phyloP scores from a whole-genome alignment of 2,113 vertebrate species.

The Neotoma lepida region DNA sequence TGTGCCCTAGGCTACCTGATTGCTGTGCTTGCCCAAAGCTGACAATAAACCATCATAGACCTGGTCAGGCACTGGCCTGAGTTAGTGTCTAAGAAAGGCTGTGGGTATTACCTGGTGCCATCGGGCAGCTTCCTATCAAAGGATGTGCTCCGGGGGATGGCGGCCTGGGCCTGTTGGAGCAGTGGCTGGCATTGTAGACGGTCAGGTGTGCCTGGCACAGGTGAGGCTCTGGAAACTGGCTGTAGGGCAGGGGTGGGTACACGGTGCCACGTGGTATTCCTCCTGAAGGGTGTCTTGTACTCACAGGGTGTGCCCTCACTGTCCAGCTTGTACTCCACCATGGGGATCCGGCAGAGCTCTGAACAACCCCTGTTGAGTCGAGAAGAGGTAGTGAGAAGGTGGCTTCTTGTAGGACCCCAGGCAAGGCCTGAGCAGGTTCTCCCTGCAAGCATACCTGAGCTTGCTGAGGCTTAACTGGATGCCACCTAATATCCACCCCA shows the following conservation, averaged over 20 bases:
- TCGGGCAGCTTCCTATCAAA: conserved; percentile 96
- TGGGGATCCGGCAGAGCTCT: conserved; percentile 96
- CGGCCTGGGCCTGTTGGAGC: conserved; percentile 92
- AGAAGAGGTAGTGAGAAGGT: conserved; percentile 15
- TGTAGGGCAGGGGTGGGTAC: conserved; percentile 91
- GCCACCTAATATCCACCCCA: background rate
- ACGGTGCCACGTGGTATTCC: conserved; percentile 97
- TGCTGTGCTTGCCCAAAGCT: fast-evolving
- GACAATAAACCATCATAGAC: background rate
- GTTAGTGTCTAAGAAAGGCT: fast-evolving
- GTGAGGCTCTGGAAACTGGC: conserved; percentile 91
- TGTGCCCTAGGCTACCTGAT: fast-evolving
- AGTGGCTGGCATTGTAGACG: conserved; percentile 93
- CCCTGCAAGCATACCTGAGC: too few relatives aligned
- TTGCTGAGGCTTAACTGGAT: fast-evolving
- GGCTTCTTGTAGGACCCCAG: background rate
- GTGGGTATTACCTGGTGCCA: conserved; percentile 89
- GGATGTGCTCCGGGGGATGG: conserved; percentile 96
- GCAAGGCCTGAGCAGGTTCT: background rate
- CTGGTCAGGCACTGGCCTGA: background rate
- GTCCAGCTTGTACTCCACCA: conserved; percentile 99
- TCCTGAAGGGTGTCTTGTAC: conserved; percentile 98
- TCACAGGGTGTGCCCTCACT: conserved; percentile 97
- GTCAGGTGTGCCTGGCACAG: conserved; percentile 91
- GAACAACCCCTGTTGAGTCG: conserved; percentile 91